Evolutionary conservation across 2,797 vertebrate genomes (phyloP).

Genomic region (Smutsia temminckii): DNA sequence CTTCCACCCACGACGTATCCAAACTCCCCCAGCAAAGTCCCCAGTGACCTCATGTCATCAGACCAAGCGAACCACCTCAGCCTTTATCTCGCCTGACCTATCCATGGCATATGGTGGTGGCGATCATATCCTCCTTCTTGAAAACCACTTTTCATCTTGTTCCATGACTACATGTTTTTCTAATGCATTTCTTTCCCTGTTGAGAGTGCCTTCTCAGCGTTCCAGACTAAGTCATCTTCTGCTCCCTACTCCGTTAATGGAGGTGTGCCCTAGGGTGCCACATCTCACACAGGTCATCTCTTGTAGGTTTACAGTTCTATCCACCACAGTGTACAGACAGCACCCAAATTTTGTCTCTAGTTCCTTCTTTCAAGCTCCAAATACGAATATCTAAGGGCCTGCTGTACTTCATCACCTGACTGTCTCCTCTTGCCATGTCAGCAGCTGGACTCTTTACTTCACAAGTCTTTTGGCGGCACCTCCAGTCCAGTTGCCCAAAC

Average conservation of each 20-base stretch:
- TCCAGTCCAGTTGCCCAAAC: not conserved
- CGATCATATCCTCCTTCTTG: not conserved
- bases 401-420: not conserved
- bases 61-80: not conserved
- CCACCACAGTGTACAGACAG: rapidly evolving
- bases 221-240: not conserved
- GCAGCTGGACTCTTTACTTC: not conserved
- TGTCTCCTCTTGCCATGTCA: rapidly evolving
- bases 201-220: not conserved
- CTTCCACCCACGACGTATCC: not conserved
- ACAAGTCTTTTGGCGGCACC: too few relatives aligned
- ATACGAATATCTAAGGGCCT: not conserved
- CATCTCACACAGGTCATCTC: not conserved
- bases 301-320: not conserved
- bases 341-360: not conserved
- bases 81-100: not conserved
- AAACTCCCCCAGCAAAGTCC: not conserved
- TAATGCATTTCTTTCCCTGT: not conserved
- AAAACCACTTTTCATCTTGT: not conserved
- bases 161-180: not conserved
- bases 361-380: not conserved
- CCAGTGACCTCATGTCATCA: slow-evolving; percentile 3
- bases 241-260: not conserved
- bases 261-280: not conserved
- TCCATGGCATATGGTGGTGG: not conserved